These are phyloP conservation scores for Zaprionus kolodkinae DNA, from an alignment of 1,140 invertebrate genomes.

Conservation along the genomic window DNA sequence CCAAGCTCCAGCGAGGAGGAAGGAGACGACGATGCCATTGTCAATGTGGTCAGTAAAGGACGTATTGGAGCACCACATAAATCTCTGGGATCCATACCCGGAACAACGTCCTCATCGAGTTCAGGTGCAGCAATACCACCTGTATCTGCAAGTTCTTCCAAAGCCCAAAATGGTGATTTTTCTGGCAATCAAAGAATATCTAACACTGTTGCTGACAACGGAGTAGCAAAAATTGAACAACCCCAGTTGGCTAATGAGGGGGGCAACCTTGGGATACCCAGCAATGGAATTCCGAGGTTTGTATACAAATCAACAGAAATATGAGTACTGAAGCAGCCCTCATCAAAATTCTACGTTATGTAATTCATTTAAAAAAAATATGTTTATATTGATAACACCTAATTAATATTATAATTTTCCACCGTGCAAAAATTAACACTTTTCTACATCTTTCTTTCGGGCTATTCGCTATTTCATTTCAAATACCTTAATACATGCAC, in stretches of 20 bases:
- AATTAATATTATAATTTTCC: neutral
- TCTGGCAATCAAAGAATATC: slow-evolving; percentile 35
- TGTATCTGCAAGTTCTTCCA: slow-evolving; percentile 33
- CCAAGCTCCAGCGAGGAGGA: slow-evolving; percentile 95
- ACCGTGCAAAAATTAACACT: neutral
- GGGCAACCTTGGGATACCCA: slow-evolving; percentile 72
- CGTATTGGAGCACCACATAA: slow-evolving; percentile 47
- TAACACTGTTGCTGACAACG: neutral
- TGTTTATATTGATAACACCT: neutral
- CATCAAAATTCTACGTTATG: neutral
- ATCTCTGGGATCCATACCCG: slow-evolving; percentile 15
- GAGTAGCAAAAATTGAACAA: slow-evolving; percentile 46
- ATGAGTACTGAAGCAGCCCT: neutral
- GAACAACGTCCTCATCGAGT: neutral
- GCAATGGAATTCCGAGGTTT: slow-evolving; percentile 74
- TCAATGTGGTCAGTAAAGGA: slow-evolving; percentile 56
- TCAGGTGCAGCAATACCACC: slow-evolving; percentile 17
- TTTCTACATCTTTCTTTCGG: slow-evolving; percentile 1
- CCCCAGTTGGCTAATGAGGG: slow-evolving; percentile 45
- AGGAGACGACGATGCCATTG: slow-evolving; percentile 92
- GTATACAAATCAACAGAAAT: neutral
- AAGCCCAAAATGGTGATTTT: slow-evolving; percentile 60
- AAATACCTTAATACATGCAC: neutral
- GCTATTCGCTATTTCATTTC: neutral
- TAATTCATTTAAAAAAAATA: neutral